These are phyloP conservation scores for Haemorhous mexicanus DNA, from an alignment of 2,113 vertebrate species.

Conservation along the genomic window DNA sequence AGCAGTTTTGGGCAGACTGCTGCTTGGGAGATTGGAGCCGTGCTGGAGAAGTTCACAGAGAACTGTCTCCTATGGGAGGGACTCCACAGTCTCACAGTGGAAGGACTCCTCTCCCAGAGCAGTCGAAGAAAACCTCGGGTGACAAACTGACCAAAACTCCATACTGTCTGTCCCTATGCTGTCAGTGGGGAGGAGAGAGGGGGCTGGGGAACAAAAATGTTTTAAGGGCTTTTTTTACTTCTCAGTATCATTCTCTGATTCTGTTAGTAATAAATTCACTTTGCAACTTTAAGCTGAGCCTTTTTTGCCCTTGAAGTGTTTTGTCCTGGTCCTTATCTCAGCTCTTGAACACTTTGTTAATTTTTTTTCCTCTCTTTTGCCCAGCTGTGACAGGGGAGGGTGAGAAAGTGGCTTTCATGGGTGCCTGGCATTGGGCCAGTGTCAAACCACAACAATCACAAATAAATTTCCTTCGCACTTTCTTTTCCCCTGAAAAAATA, in stretches of 20 bases:
- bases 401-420: not conserved
- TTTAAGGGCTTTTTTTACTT: not conserved
- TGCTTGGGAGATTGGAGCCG: not conserved
- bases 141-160: not conserved
- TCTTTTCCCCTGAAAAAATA: rapidly evolving
- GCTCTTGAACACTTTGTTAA: not conserved
- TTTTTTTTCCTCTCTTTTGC: not conserved
- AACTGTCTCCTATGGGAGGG: not conserved
- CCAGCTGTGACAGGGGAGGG: too few relatives aligned
- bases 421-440: not conserved
- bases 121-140: rapidly evolving
- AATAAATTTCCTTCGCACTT: not conserved
- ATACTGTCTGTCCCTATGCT: not conserved
- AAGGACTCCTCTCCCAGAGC: not conserved
- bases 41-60: rapidly evolving
- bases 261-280: not conserved
- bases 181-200: not conserved
- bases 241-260: not conserved
- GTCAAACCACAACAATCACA: not conserved
- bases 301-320: not conserved
- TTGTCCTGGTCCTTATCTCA: not conserved
- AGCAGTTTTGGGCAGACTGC: not conserved
- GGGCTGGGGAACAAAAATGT: too few relatives aligned
- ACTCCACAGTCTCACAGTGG: rapidly evolving
- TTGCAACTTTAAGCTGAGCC: not conserved